Evolutionary conservation across 2,113 vertebrate genomes (phyloP).

Genomic region (Mandrillus leucophaeus): DNA sequence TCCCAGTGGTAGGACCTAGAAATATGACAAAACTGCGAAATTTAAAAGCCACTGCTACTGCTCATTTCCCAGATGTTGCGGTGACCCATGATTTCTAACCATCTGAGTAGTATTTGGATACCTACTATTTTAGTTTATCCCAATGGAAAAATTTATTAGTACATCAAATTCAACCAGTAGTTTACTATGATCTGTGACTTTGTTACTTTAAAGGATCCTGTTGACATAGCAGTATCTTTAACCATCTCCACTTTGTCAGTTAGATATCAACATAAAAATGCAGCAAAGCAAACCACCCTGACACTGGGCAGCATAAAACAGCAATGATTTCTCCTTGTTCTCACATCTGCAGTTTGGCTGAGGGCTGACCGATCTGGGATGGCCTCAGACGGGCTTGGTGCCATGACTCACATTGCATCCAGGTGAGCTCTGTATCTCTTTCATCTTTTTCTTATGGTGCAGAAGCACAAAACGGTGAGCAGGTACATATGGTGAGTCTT

Average conservation of each 20-base stretch:
- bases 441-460: neutral
- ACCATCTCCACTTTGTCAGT: neutral
- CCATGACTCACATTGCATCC: neutral
- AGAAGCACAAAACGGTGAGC: neutral
- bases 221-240: slow-evolving; percentile 11
- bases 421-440: neutral
- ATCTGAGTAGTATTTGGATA: neutral
- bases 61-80: neutral
- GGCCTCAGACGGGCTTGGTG: neutral
- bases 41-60: neutral
- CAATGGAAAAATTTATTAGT: neutral
- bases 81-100: neutral
- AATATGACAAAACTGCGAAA: neutral
- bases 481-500: neutral
- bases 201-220: neutral
- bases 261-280: neutral
- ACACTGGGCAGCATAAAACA: neutral
- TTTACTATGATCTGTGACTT: neutral
- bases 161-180: neutral
- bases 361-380: neutral
- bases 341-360: neutral
- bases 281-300: neutral
- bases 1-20: neutral
- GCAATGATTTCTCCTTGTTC: neutral
- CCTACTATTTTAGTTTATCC: neutral